A percentile compares a stretch with the other conserved stretches of the same genome.
Conservation (phyloP, 2,888 invertebrate genomes). For the Cheiracanthium punctorium region DNA sequence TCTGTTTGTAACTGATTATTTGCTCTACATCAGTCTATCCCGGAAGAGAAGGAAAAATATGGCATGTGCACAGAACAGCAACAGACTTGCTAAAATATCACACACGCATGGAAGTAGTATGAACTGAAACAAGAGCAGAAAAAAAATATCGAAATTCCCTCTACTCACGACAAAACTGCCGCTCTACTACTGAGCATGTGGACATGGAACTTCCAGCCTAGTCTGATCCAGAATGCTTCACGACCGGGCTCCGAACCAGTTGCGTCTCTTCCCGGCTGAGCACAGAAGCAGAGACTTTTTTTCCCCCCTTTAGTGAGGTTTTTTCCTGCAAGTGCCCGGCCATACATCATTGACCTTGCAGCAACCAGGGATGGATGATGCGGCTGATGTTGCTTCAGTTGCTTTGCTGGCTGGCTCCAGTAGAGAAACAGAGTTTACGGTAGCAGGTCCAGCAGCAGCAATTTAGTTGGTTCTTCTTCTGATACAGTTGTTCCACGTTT, state of each 20-base stretch:
- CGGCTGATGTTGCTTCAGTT: slow-evolving; percentile 12
- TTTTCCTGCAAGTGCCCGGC: not conserved
- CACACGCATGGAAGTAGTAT: not conserved
- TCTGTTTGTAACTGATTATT: not conserved
- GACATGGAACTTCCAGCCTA: not conserved
- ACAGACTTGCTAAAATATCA: not conserved
- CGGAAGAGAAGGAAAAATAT: slow-evolving; percentile 13
- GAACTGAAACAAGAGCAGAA: not conserved
- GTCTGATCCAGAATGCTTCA: not conserved
- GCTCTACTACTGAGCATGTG: not conserved
- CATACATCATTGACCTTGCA: slow-evolving; percentile 45
- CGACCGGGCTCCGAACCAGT: not conserved
- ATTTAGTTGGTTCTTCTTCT: no score
- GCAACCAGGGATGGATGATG: slow-evolving; percentile 36
- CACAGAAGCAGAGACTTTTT: not conserved
- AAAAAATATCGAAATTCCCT: not conserved
- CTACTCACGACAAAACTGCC: not conserved
- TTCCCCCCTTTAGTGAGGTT: not conserved
- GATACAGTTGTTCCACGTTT: not conserved
- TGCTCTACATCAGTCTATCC: not conserved
- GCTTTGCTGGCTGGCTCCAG: slow-evolving; percentile 12
- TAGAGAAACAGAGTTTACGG: not conserved
- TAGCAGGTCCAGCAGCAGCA: not conserved
- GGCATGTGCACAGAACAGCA: no score
- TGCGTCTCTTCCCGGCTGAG: slow-evolving; percentile 8